A percentile compares a stretch with the other conserved stretches of the same genome.
These are phyloP conservation scores for Saccopteryx bilineata DNA, from an alignment of 2,113 vertebrate genomes.

Conservation along the genomic window DNA sequence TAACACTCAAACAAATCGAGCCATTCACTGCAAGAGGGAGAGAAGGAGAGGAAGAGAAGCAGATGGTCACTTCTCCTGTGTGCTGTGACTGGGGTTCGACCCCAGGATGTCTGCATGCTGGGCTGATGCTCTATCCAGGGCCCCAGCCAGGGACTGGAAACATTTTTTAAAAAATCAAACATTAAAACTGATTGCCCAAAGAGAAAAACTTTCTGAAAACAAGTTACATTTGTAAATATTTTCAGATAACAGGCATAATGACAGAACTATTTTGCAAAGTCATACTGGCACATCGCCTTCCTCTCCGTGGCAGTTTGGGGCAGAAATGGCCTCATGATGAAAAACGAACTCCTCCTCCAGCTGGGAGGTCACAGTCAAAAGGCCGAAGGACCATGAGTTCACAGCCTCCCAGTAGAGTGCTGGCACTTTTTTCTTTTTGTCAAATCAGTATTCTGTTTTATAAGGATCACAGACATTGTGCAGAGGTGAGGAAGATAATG, in stretches of 20 bases:
- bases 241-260: background rate
- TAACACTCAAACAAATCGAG: too few species aligned
- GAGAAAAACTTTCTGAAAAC: background rate
- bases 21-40: too few species aligned
- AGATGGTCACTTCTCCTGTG: too few species aligned
- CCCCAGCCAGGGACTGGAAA: background rate
- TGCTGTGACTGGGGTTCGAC: too few species aligned
- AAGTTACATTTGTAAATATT: background rate
- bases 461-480: background rate
- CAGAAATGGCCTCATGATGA: background rate
- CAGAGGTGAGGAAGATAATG: background rate
- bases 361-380: background rate
- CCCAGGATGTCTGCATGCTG: too few species aligned
- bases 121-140: too few species aligned
- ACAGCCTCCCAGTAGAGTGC: too few species aligned
- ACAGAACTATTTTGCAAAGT: background rate
- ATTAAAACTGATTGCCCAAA: background rate
- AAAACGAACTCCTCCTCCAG: background rate
- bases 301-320: background rate
- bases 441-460: background rate
- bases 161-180: background rate
- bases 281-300: too few species aligned
- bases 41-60: too few species aligned
- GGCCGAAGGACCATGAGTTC: too few species aligned
- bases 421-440: too few species aligned